Evolutionary conservation across 2,113 vertebrate genomes (phyloP).

Genomic region (Deroptyus accipitrinus): DNA sequence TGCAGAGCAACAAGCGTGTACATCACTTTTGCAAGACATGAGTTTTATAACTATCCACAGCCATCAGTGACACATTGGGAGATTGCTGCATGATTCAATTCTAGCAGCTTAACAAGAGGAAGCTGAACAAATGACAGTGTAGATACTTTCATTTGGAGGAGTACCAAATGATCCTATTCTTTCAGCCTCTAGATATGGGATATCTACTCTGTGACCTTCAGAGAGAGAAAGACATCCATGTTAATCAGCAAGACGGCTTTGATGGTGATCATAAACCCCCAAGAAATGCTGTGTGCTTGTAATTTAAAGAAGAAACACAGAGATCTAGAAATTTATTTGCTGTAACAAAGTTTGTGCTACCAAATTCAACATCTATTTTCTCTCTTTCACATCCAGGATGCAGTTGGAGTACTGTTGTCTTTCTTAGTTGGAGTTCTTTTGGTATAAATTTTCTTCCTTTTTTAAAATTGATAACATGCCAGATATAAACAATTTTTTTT

Average conservation of each 20-base stretch:
- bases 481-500: background rate
- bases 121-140: conserved; percentile 14
- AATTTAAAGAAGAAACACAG: conserved; percentile 20
- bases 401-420: background rate
- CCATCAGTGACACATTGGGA: background rate
- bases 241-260: conserved; percentile 42
- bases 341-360: background rate
- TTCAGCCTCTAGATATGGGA: background rate
- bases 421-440: background rate
- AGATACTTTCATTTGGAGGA: conserved; percentile 51
- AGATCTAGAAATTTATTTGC: background rate
- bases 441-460: background rate
- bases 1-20: background rate
- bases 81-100: conserved; percentile 8
- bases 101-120: conserved; percentile 52
- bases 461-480: background rate
- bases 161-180: conserved; percentile 36
- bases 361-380: background rate
- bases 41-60: background rate
- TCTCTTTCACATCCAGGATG: background rate
- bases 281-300: conserved; percentile 1
- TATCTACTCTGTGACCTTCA: conserved; percentile 51
- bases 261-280: conserved; percentile 13
- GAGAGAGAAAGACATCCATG: background rate
- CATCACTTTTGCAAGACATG: background rate